A percentile compares a stretch with the other conserved stretches of the same genome.
Evolutionary conservation across 2,113 vertebrate species (phyloP).

Genomic region (Carassius auratus): DNA sequence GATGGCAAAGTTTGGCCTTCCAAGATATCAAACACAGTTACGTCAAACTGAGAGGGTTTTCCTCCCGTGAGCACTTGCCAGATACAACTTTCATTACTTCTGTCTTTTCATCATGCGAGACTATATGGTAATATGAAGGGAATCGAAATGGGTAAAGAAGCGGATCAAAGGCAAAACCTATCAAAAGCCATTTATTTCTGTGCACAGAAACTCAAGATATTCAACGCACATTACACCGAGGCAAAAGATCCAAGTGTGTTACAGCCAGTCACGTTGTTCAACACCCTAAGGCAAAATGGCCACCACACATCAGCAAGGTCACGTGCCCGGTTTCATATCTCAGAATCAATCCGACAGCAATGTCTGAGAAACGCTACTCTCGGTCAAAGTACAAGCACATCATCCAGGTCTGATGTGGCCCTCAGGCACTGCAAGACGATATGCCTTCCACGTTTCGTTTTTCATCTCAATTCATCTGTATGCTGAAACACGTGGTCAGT

Average conservation of each 20-base stretch:
- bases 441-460: conserved; percentile 8
- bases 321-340: conserved; percentile 6
- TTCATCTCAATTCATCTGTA: conserved; percentile 28
- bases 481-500: background rate
- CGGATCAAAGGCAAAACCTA: conserved; percentile 10
- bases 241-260: background rate
- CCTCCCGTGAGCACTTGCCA: background rate
- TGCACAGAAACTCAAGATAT: conserved; percentile 5
- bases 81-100: conserved; percentile 18
- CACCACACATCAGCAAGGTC: background rate
- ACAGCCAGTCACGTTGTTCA: conserved; percentile 1
- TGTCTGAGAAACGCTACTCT: background rate
- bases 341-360: conserved; percentile 24
- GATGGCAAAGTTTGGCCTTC: background rate
- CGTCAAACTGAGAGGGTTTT: conserved; percentile 2
- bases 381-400: background rate
- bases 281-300: conserved; percentile 33
- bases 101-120: background rate
- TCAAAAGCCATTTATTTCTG: conserved; percentile 15
- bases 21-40: background rate
- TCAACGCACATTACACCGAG: background rate
- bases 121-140: background rate
- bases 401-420: conserved; percentile 18
- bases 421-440: conserved; percentile 15
- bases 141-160: background rate